Conservation (phyloP, 2,888 invertebrate genomes). For the Colletes collaris region DNA sequence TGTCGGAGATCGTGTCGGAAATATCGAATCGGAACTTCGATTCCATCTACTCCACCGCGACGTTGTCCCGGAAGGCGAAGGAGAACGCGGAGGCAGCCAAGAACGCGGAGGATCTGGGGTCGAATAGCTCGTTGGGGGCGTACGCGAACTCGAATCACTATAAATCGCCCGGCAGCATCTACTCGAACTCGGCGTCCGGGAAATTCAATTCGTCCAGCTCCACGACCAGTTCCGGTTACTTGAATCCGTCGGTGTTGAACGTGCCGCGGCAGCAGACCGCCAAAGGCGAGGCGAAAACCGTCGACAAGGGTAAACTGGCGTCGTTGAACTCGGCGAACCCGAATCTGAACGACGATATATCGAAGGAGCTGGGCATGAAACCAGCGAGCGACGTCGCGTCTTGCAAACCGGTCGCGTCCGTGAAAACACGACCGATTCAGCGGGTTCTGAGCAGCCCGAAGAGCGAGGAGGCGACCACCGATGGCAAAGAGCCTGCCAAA, state of each 20-base stretch:
- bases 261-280: slow-evolving; percentile 82
- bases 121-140: slow-evolving; percentile 82
- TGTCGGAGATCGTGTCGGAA: slow-evolving; percentile 94
- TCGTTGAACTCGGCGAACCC: slow-evolving; percentile 65
- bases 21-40: slow-evolving; percentile 94
- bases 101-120: slow-evolving; percentile 67
- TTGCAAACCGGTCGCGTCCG: slow-evolving; percentile 66
- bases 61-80: slow-evolving; percentile 87
- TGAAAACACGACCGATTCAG: slow-evolving; percentile 67
- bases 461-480: slow-evolving; percentile 59
- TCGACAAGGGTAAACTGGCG: slow-evolving; percentile 63
- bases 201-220: slow-evolving; percentile 86
- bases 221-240: slow-evolving; percentile 89
- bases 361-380: slow-evolving; percentile 75
- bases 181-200: slow-evolving; percentile 84
- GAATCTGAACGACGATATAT: slow-evolving; percentile 72
- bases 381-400: slow-evolving; percentile 60
- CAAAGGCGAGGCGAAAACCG: slow-evolving; percentile 55
- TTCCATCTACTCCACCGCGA: slow-evolving; percentile 93
- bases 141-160: slow-evolving; percentile 86
- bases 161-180: slow-evolving; percentile 86
- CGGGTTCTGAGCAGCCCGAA: slow-evolving; percentile 58
- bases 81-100: slow-evolving; percentile 79
- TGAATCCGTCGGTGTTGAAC: slow-evolving; percentile 89
- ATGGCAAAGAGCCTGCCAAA: slow-evolving; percentile 70